Conservation (phyloP, 2,113 vertebrate species). For the Vireo altiloquus region DNA sequence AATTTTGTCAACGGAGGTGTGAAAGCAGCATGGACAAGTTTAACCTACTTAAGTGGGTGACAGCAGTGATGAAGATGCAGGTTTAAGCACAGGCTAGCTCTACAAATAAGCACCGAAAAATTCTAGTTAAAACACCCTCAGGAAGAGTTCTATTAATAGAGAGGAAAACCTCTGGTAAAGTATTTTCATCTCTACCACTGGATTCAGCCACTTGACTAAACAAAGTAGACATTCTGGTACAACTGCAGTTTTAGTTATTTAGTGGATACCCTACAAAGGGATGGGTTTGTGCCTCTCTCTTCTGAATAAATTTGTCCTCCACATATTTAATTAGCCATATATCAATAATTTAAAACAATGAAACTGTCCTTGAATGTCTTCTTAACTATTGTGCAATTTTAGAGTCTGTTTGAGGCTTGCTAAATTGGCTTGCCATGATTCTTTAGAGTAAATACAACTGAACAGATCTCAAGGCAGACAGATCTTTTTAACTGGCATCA, state of each 20-base stretch:
- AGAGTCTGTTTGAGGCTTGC: not conserved
- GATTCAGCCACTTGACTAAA: not conserved
- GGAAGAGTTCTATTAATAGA: not conserved
- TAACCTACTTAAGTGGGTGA: not conserved
- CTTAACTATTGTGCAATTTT: not conserved
- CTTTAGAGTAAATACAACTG: not conserved
- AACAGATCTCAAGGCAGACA: not conserved
- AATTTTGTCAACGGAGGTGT: not conserved
- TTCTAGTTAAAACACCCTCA: not conserved
- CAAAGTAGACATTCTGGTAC: not conserved
- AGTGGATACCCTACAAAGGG: accelerated
- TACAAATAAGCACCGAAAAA: not conserved
- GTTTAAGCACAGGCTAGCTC: not conserved
- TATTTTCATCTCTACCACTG: not conserved
- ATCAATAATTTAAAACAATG: not conserved
- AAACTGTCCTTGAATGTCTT: not conserved
- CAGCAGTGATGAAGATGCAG: not conserved
- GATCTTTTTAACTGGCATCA: constrained; percentile 25
- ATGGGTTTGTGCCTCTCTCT: not conserved
- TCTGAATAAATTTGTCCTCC: not conserved
- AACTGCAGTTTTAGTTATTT: not conserved
- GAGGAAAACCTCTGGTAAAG: not conserved
- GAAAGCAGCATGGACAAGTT: not conserved
- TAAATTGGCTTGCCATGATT: not conserved
- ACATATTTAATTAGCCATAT: not conserved